Evolutionary conservation across 2,888 invertebrate genomes (phyloP).

Genomic region (Ennomos erosarius): DNA sequence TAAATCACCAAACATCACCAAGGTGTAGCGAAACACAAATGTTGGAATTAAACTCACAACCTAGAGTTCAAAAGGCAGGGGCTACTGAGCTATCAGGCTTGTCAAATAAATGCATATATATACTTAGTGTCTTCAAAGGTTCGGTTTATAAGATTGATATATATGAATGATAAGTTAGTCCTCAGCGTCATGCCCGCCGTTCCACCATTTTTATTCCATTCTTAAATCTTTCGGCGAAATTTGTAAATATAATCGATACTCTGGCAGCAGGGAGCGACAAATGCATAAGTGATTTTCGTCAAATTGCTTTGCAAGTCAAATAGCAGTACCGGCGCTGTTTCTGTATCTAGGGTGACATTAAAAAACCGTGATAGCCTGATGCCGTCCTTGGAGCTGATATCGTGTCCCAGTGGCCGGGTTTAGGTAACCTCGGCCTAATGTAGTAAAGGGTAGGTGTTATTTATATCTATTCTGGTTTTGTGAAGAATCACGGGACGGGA

Average conservation of each 20-base stretch:
- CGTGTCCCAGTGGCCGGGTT: conserved; percentile 68
- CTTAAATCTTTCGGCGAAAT: conserved; percentile 49
- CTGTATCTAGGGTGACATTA: conserved; percentile 33
- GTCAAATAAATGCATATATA: too few relatives aligned
- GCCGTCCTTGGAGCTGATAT: conserved; percentile 59
- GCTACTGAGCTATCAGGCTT: too few relatives aligned
- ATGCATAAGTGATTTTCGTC: conserved; percentile 72
- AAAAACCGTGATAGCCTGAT: conserved; percentile 38
- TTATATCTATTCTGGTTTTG: too few relatives aligned
- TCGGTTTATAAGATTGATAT: too few relatives aligned
- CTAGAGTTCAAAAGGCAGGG: too few relatives aligned
- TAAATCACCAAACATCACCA: too few relatives aligned
- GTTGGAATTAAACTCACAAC: too few relatives aligned
- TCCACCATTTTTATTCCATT: conserved; percentile 46
- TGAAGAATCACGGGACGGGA: too few relatives aligned
- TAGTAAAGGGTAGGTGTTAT: neutral
- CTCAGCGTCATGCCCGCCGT: conserved; percentile 35
- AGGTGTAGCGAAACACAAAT: too few relatives aligned
- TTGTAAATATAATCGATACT: conserved; percentile 65
- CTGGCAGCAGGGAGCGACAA: conserved; percentile 17
- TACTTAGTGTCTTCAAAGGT: too few relatives aligned
- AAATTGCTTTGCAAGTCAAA: conserved; percentile 74
- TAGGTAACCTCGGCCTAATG: neutral
- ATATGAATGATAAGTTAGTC: conserved; percentile 25
- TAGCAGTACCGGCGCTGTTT: conserved; percentile 49